Percentiles rank a stretch among this genome's conserved stretches.
Evolutionary conservation across 2,797 vertebrate genomes (phyloP).

Genomic region (Sebastes oblongus): DNA sequence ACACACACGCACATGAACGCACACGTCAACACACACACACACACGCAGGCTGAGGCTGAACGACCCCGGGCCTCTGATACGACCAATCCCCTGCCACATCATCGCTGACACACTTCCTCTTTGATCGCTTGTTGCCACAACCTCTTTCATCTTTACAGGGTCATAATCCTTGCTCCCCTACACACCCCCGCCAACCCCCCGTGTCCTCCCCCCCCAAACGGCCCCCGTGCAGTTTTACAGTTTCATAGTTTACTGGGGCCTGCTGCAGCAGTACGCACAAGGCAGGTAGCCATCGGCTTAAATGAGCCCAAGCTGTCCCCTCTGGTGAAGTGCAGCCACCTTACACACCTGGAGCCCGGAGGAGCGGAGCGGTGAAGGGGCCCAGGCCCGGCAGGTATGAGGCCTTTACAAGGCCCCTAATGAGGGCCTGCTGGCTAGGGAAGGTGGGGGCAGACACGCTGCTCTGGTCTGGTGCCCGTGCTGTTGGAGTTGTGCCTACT

Average conservation of each 20-base stretch:
- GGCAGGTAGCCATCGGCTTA: constrained; percentile 74
- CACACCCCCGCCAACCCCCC: constrained; percentile 55
- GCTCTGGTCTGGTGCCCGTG: constrained; percentile 66
- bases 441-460: constrained; percentile 56
- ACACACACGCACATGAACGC: constrained; percentile 34
- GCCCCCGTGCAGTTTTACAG: constrained; percentile 71
- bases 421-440: constrained; percentile 77
- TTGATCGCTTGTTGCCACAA: constrained; percentile 80
- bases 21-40: constrained; percentile 38
- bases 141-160: constrained; percentile 87
- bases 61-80: constrained; percentile 67
- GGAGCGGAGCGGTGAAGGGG: constrained; percentile 61
- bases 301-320: constrained; percentile 79
- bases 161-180: constrained; percentile 81
- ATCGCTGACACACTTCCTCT: constrained; percentile 80
- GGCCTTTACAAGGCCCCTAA: constrained; percentile 80
- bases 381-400: constrained; percentile 74
- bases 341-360: constrained; percentile 80
- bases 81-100: constrained; percentile 77
- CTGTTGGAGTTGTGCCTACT: constrained; percentile 62
- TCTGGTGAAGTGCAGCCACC: constrained; percentile 77
- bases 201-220: constrained; percentile 23
- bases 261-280: constrained; percentile 64
- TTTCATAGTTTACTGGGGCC: constrained; percentile 70
- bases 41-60: constrained; percentile 37